Evolutionary conservation across 2,888 invertebrate species (phyloP), one percentile per base, ranked within the genome.

Genomic region (Theretra japonica): DNA sequence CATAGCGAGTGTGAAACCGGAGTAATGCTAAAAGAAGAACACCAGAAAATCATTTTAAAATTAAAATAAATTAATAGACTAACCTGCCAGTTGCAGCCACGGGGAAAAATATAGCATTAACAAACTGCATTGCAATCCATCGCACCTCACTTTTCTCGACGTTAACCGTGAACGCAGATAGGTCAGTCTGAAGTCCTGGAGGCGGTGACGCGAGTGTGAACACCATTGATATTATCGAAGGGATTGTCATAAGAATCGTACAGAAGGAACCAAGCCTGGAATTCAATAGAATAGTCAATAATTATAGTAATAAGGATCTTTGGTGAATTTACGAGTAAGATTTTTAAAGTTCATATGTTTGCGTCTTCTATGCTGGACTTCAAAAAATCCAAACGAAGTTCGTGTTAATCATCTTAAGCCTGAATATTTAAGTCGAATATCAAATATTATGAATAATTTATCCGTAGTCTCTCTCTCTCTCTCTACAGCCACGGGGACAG

Each of bases 41-140:
- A n/a, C n/a, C n/a, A n/a, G n/a, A 28, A 5, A 28, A 25, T 5
- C 15, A 25, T 2, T 23, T 30, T 58, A 53, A 23, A 56, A 58
- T n/a, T 25, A 53, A 59, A 57, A 70, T 73, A 73, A 25, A 28
- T 30, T 28, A 69, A 8, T 11, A 19, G 28, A 70, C 70, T 62
- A 69, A 96, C 96, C 96, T 96, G 89, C 96, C 96, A 81, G 96
- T 95, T 58, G 95, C 95, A 87, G 96, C 95, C 60, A 96, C 84
- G 28, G 96, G 96, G 84, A 96, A 96, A 72, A 95, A 90, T 7
- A 95, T 70, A 75, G 95, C 92, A 77, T 95, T 95, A 1, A 90
- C 73, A 69, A 95, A 81, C 85, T 96, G 95, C 72, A 88, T 78
- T 2, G 89, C 78, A 74, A 95, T 85, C 94, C 94, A 92, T 76